A percentile compares a stretch with the other conserved stretches of the same genome.
These are phyloP conservation scores for Latrodectus geometricus DNA, from an alignment of 1,140 invertebrate species.

Conservation along the genomic window DNA sequence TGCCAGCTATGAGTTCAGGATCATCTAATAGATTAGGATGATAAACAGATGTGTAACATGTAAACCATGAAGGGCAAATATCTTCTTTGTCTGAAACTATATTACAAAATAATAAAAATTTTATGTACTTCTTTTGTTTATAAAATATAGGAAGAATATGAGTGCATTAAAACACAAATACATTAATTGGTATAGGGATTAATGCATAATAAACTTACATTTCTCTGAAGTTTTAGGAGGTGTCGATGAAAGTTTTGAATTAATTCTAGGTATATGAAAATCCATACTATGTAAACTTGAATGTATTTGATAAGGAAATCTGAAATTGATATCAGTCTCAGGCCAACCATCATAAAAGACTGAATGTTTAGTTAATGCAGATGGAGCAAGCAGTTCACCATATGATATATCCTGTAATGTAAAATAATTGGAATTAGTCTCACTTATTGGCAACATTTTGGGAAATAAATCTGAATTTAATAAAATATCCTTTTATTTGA, in stretches of 20 bases:
- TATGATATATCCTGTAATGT: conserved; percentile 78
- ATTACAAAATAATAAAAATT: not conserved
- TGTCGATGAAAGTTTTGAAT: conserved; percentile 5
- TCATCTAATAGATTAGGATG: conserved; percentile 91
- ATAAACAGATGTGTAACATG: conserved; percentile 71
- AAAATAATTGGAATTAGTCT: not conserved
- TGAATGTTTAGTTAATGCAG: conserved; percentile 71
- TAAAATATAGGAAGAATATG: not conserved
- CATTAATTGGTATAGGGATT: not conserved
- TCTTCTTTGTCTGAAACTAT: not conserved
- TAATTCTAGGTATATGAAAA: not conserved
- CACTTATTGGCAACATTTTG: not conserved
- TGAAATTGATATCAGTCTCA: conserved; percentile 27
- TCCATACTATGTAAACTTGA: conserved; percentile 1
- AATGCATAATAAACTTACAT: not conserved
- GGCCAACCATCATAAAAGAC: not conserved
- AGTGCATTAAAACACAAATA: not conserved
- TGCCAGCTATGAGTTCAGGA: conserved; percentile 93
- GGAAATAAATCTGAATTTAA: no score
- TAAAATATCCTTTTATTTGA: no score
- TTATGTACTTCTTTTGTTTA: not conserved
- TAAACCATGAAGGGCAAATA: conserved; percentile 62
- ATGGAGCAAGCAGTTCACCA: conserved; percentile 83
- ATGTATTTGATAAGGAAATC: conserved; percentile 38
- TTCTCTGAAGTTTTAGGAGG: conserved; percentile 22